Evolutionary conservation across 2,888 invertebrate genomes (phyloP), one percentile per base, ranked within the genome.

Genomic region (Argyresthia albistria): DNA sequence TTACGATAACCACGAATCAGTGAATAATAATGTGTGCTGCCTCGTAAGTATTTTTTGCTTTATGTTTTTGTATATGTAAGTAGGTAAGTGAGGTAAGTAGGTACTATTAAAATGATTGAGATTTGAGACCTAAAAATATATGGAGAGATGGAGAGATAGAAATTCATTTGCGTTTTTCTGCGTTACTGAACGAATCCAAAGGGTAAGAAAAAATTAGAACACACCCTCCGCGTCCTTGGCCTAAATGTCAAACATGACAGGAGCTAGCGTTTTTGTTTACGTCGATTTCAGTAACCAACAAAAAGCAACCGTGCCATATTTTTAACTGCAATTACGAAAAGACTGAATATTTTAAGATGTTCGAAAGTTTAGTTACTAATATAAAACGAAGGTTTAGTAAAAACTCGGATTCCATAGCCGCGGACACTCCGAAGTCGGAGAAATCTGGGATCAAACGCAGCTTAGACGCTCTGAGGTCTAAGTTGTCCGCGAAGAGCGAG

Each of bases 1-100:
- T 51, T 95, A 95, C 72, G 94, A 94, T 74, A 93, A 93, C 67
- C 92, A 93, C 66, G 95, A 95, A 77, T 92, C 91, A 49, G 88
- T 93, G 60, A 93, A 93, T 70, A 92, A 92, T 65, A 92, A 92
- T 65, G 84, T 93, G 63, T 92, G 91, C 67, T 90, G 92, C 72
- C 80, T 88, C 61, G 91, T 91, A 87, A 90, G 90, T 48, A 36
- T 46, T 57, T 52, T 54, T 25, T 54, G 61, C 56, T 43, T 10
- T 52, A 55, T 58, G 59, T 47, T 47, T 48, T 15, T 51, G 48
- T 12, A 11, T 51, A 35, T 46, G 12, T 25, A 35, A 35, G 11
- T 25, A 6, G 25, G 6, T 4, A 4, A 6, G 25, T 2, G 6
- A 25, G 25, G 25, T 25, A 25, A 25, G n/a, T n/a, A n/a, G n/a